Conservation (phyloP, 2,113 vertebrate species). For the Aleadryas rufinucha region DNA sequence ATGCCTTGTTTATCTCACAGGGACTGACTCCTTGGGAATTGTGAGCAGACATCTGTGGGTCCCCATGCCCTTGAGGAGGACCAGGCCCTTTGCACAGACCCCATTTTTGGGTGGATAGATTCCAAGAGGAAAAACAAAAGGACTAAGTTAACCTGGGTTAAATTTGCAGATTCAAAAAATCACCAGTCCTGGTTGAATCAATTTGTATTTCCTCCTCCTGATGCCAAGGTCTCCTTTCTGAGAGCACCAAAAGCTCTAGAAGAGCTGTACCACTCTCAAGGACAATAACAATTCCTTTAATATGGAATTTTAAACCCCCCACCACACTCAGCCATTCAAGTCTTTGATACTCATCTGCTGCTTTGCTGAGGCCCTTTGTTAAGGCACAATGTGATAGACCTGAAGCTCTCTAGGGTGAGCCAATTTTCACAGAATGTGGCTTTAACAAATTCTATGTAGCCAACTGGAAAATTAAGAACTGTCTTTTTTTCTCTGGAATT, state of each 20-base stretch:
- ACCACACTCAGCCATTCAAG: background rate
- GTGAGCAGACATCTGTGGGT: background rate
- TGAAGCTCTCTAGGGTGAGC: background rate
- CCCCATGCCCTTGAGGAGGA: background rate
- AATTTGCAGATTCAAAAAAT: background rate
- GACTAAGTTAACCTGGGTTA: background rate
- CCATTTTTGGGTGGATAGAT: background rate
- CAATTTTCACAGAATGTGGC: slow-evolving; percentile 20
- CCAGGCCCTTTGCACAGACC: too few species aligned
- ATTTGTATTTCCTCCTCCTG: background rate
- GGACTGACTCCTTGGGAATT: background rate
- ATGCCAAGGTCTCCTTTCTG: background rate
- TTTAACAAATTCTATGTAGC: slow-evolving; percentile 52
- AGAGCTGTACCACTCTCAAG: background rate
- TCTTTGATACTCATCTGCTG: background rate
- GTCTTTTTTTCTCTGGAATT: background rate
- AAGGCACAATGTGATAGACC: background rate
- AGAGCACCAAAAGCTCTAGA: background rate
- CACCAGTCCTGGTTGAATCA: background rate
- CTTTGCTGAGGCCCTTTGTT: background rate
- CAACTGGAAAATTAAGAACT: slow-evolving; percentile 66
- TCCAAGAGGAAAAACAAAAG: background rate
- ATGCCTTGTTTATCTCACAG: rapidly evolving
- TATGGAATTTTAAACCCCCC: background rate
- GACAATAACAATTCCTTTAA: background rate